Percentiles rank a stretch among this genome's conserved stretches.
Conservation (phyloP, 1,140 invertebrate species). For the Drosophila sucinea region DNA sequence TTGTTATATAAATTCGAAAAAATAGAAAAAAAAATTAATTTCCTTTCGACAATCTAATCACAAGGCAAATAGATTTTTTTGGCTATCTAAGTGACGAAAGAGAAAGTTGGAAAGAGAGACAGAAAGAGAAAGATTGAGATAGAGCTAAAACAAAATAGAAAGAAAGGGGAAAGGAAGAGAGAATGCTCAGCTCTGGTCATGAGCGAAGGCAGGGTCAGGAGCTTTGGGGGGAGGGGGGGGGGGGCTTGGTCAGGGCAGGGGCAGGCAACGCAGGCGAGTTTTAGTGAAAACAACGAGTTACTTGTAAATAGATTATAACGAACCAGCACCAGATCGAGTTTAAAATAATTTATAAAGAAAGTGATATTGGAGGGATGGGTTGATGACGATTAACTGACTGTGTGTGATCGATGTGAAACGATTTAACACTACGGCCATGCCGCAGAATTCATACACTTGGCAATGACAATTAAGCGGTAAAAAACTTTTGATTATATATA, state of each 20-base stretch:
- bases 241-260: neutral
- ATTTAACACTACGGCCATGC: neutral
- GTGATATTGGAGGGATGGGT: conserved; percentile 23
- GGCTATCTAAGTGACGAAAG: conserved; percentile 4
- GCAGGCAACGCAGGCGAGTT: conserved; percentile 49
- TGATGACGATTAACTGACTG: neutral
- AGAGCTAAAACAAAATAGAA: conserved; percentile 15
- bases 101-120: conserved; percentile 14
- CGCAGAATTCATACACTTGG: neutral
- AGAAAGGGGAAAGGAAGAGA: neutral
- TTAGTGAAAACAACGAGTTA: conserved; percentile 50
- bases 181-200: neutral
- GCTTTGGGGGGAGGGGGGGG: neutral
- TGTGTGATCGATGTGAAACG: neutral
- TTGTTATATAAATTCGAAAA: conserved; percentile 66
- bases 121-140: neutral
- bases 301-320: neutral
- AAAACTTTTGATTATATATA: neutral
- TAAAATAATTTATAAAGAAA: conserved; percentile 21
- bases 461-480: neutral
- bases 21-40: conserved; percentile 32
- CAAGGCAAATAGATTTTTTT: conserved; percentile 77
- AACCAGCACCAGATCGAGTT: conserved; percentile 19
- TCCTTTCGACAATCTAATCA: conserved; percentile 60
- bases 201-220: neutral